These are phyloP conservation scores for Tholera decimalis DNA, from an alignment of 2,888 invertebrate genomes.

Conservation along the genomic window DNA sequence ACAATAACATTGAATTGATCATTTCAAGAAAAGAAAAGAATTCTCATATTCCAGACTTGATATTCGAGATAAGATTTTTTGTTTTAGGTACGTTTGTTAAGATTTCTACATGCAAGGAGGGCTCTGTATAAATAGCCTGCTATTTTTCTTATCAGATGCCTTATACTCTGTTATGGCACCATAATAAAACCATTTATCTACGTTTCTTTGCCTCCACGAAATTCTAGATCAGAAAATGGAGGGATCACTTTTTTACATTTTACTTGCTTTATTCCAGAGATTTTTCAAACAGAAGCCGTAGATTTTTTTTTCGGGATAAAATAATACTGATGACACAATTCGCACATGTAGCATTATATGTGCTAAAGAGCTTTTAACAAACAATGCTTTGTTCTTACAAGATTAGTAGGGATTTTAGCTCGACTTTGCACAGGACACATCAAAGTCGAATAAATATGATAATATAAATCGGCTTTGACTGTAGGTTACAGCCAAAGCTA, in stretches of 20 bases:
- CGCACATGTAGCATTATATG: no score
- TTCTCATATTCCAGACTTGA: slow-evolving; percentile 17
- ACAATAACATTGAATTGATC: neutral
- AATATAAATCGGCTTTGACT: no score
- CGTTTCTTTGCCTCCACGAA: neutral
- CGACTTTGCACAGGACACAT: no score
- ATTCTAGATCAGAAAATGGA: neutral
- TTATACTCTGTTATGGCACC: slow-evolving; percentile 1
- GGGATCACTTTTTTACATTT: neutral
- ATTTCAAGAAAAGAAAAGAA: neutral
- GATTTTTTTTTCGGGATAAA: no score
- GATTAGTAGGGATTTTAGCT: no score
- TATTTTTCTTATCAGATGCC: slow-evolving; percentile 20
- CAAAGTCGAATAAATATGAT: no score
- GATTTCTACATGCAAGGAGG: slow-evolving; percentile 1
- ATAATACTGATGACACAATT: no score
- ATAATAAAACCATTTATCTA: slow-evolving; percentile 35
- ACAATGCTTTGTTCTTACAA: no score
- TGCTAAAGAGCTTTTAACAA: no score
- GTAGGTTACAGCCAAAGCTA: no score
- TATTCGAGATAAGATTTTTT: neutral
- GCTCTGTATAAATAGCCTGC: slow-evolving; percentile 20
- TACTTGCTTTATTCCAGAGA: neutral
- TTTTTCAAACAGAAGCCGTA: no score
- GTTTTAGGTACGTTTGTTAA: slow-evolving; percentile 2